Conservation (phyloP, 2,888 invertebrate species). For the Folsomia manolachei region DNA sequence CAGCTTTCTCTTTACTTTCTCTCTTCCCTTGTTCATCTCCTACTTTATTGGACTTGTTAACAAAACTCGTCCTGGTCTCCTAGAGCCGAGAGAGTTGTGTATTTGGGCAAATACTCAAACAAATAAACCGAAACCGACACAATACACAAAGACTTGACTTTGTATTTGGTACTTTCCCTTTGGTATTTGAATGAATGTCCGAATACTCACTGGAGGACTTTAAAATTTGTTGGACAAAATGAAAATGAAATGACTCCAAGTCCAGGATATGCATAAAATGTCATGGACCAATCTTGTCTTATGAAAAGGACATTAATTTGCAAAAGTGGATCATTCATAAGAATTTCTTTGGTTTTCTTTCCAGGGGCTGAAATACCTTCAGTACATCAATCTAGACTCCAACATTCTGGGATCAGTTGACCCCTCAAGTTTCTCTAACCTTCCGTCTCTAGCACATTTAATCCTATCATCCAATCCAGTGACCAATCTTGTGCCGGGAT, state of each 20-base stretch:
- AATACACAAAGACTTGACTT: too few relatives aligned
- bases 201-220: too few relatives aligned
- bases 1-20: too few relatives aligned
- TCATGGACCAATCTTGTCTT: not conserved
- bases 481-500: conserved; percentile 58
- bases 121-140: too few relatives aligned
- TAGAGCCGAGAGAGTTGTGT: not conserved
- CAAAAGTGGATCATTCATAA: not conserved
- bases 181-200: too few relatives aligned
- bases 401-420: conserved; percentile 44
- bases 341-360: too few relatives aligned
- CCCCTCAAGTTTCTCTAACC: conserved; percentile 53
- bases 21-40: not conserved
- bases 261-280: not conserved
- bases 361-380: conserved; percentile 48
- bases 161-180: too few relatives aligned
- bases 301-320: not conserved
- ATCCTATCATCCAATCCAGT: conserved; percentile 69
- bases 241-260: not conserved
- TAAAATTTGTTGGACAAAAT: too few relatives aligned
- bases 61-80: not conserved
- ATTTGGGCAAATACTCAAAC: not conserved
- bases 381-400: conserved; percentile 50
- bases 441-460: conserved; percentile 70
- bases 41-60: conserved; percentile 1